phyloP scores from a whole-genome alignment of 1,140 invertebrate genomes.

The Drosophila bipectinata region DNA sequence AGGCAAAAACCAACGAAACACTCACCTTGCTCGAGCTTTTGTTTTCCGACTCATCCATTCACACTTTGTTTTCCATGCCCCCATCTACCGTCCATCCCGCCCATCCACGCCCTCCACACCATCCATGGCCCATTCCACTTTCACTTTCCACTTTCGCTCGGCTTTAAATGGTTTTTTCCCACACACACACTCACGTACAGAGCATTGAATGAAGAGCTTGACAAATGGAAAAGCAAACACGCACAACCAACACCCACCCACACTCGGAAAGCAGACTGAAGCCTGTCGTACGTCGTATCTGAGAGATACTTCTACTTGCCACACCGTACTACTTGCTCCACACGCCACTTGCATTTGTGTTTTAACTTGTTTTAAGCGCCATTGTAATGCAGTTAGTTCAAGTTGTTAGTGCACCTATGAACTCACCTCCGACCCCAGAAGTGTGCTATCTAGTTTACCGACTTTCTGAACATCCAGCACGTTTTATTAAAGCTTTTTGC shows the following conservation, averaged over 20 bases:
- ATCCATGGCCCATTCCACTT: conserved; percentile 2
- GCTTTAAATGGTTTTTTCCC: conserved; percentile 68
- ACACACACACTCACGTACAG: conserved; percentile 41
- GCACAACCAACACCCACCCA: background rate
- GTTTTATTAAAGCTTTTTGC: conserved; percentile 1
- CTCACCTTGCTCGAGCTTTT: conserved; percentile 6
- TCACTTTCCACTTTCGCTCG: conserved; percentile 14
- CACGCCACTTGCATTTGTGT: conserved; percentile 27
- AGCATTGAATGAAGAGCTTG: conserved; percentile 56
- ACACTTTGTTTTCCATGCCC: conserved; percentile 1
- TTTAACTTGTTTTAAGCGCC: conserved; percentile 21
- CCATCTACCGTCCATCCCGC: background rate
- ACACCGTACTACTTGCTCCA: background rate
- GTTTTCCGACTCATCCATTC: background rate
- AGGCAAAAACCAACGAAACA: background rate
- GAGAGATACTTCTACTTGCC: conserved; percentile 3
- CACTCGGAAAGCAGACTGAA: conserved; percentile 15
- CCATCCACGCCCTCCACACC: background rate
- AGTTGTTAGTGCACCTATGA: conserved; percentile 48
- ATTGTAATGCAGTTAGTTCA: conserved; percentile 49
- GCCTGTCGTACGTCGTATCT: conserved; percentile 7
- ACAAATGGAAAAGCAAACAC: conserved; percentile 38
- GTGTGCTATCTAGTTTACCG: background rate
- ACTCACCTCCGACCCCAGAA: conserved; percentile 11
- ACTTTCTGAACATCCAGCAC: conserved; percentile 4